A percentile compares a stretch with the other conserved stretches of the same genome.
These are phyloP conservation scores for Crotophaga sulcirostris DNA, from an alignment of 2,113 vertebrate species.

Conservation along the genomic window DNA sequence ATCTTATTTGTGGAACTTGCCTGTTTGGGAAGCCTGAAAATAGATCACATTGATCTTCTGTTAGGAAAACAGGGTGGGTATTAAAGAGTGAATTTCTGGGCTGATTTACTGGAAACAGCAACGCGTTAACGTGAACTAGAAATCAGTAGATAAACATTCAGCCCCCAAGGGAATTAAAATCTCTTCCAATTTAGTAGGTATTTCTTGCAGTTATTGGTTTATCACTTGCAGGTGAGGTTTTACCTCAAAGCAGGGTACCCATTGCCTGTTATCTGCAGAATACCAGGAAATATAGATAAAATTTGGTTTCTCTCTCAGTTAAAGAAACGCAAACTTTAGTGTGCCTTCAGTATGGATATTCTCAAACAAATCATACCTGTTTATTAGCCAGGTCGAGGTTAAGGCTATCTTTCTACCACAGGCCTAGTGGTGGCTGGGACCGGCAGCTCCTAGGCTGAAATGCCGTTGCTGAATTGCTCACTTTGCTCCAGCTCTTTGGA, in stretches of 20 bases:
- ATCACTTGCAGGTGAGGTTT: background rate
- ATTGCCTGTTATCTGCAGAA: background rate
- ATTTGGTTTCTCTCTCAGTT: background rate
- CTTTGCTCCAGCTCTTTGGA: background rate
- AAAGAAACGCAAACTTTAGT: accelerated
- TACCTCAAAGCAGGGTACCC: background rate
- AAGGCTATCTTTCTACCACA: background rate
- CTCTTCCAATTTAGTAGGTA: background rate
- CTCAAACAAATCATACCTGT: background rate
- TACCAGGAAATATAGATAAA: background rate
- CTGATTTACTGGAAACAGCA: background rate
- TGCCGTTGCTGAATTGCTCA: accelerated
- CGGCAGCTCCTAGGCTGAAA: background rate
- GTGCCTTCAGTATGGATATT: background rate
- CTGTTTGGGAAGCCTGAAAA: background rate
- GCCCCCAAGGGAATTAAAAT: background rate
- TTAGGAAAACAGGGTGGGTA: background rate
- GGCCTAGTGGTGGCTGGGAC: background rate
- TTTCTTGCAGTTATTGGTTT: background rate
- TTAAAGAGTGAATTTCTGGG: background rate
- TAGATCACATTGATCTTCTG: background rate
- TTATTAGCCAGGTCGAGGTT: background rate
- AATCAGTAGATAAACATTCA: background rate
- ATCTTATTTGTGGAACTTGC: background rate
- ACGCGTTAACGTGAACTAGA: background rate